These are phyloP conservation scores for Lucilia cuprina DNA, from an alignment of 1,140 invertebrate species.

Conservation along the genomic window DNA sequence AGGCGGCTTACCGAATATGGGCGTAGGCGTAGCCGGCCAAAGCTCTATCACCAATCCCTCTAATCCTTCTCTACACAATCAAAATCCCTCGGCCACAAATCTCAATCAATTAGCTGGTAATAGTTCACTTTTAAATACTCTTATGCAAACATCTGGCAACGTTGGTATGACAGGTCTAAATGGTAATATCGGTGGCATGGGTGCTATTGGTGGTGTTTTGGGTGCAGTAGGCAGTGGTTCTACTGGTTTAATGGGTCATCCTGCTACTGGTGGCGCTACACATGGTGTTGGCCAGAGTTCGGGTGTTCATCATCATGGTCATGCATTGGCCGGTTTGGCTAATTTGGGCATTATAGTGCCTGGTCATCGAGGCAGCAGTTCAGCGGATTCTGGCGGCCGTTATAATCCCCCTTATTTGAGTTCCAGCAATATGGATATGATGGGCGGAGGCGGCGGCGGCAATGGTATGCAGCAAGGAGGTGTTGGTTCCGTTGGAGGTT, in stretches of 20 bases:
- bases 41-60: not conserved
- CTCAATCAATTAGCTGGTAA: constrained; percentile 23
- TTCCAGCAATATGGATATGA: constrained; percentile 8
- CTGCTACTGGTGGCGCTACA: not conserved
- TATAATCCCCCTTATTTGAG: constrained; percentile 28
- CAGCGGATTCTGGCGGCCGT: not conserved
- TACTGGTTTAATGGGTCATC: not conserved
- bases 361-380: constrained; percentile 42
- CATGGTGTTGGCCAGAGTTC: not conserved
- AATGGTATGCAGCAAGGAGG: constrained; percentile 37
- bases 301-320: constrained; percentile 45
- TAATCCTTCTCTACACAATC: not conserved
- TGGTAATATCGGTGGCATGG: not conserved
- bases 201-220: not conserved
- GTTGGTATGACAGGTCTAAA: not conserved
- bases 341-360: constrained; percentile 54
- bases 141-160: not conserved
- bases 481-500: not conserved
- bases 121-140: constrained; percentile 13
- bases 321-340: constrained; percentile 51
- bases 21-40: not conserved
- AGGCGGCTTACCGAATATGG: constrained; percentile 18
- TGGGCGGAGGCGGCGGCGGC: not conserved
- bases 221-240: not conserved
- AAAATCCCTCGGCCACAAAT: not conserved